Percentiles rank a stretch among this genome's conserved stretches.
Conservation (phyloP, 1,140 invertebrate species). For the Drosophila aff. region DNA sequence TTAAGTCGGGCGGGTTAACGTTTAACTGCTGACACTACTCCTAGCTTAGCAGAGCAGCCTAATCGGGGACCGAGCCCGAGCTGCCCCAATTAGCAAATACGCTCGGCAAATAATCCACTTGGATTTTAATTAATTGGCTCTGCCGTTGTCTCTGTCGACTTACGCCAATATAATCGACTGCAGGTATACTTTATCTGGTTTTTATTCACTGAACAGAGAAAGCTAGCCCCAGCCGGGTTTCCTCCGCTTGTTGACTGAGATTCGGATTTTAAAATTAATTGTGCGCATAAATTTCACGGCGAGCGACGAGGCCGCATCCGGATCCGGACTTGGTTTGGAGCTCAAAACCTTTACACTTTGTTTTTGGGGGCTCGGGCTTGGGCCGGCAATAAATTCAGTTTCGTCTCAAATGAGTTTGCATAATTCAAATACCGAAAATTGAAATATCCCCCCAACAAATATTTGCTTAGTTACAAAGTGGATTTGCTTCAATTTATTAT, state of each 20-base stretch:
- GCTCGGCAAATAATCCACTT: conserved; percentile 58
- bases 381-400: conserved; percentile 71
- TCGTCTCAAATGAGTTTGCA: conserved; percentile 75
- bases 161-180: conserved; percentile 58
- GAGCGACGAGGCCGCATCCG: conserved; percentile 11
- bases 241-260: conserved; percentile 61
- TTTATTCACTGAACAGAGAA: conserved; percentile 23
- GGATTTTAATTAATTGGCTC: conserved; percentile 70
- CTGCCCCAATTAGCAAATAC: conserved; percentile 72
- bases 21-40: conserved; percentile 49
- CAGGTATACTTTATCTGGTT: conserved; percentile 50
- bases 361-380: conserved; percentile 6
- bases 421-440: conserved; percentile 62
- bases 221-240: conserved; percentile 1
- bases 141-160: conserved; percentile 2
- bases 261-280: conserved; percentile 82
- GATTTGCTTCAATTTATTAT: conserved; percentile 52
- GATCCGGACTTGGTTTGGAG: conserved; percentile 16
- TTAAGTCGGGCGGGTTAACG: conserved; percentile 57
- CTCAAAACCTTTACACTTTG: conserved; percentile 60
- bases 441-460: conserved; percentile 47
- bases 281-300: conserved; percentile 71
- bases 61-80: conserved; percentile 46
- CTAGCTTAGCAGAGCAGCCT: conserved; percentile 17
- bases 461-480: conserved; percentile 67